Conservation (phyloP, 2,797 vertebrate species). For the Sandelia bainsii region DNA sequence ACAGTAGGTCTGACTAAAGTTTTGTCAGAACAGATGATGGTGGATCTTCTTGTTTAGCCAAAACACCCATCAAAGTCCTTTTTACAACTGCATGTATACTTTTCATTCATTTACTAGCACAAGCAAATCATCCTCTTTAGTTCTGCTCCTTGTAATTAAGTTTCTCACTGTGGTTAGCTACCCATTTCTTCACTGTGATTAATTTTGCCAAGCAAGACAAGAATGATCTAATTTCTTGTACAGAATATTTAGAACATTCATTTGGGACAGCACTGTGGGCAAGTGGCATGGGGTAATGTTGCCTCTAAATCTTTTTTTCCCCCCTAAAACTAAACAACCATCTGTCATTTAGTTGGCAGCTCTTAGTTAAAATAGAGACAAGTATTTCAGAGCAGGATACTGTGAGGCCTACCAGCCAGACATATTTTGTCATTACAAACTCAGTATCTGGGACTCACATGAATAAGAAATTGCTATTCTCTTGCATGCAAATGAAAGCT, state of each 20-base stretch:
- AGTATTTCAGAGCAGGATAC: background rate
- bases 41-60: slow-evolving; percentile 20
- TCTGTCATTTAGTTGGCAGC: slow-evolving; percentile 57
- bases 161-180: slow-evolving; percentile 28
- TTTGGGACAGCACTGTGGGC: slow-evolving; percentile 66
- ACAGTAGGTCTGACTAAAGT: background rate
- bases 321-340: slow-evolving; percentile 53
- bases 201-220: slow-evolving; percentile 11
- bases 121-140: slow-evolving; percentile 35
- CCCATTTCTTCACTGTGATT: slow-evolving; percentile 40
- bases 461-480: background rate
- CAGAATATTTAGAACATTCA: slow-evolving; percentile 56
- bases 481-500: slow-evolving; percentile 5
- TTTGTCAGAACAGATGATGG: slow-evolving; percentile 18
- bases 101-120: slow-evolving; percentile 19
- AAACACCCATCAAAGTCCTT: slow-evolving; percentile 25
- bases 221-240: slow-evolving; percentile 44
- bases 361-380: slow-evolving; percentile 6
- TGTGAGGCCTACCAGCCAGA: slow-evolving; percentile 7
- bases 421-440: slow-evolving; percentile 4
- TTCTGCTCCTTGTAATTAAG: slow-evolving; percentile 44
- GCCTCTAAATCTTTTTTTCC: background rate
- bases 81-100: slow-evolving; percentile 17
- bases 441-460: slow-evolving; percentile 10
- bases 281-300: slow-evolving; percentile 39